Base-by-base conservation (phyloP, 1,140 invertebrate genomes). In the Pararge aegeria region DNA sequence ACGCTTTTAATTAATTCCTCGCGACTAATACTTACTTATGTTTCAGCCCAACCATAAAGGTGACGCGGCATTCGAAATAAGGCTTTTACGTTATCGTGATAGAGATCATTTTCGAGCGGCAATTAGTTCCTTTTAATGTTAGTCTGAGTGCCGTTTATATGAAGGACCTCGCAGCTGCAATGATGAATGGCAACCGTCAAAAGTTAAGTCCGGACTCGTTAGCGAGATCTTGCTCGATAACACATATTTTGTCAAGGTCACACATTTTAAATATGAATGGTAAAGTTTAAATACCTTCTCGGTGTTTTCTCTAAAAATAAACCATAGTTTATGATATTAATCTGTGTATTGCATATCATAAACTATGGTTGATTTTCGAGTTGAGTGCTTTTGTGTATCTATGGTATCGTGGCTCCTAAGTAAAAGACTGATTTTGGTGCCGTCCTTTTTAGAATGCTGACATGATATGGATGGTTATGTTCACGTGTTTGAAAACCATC, bases 1-100 rank as follows among this genome's bases (percentile, higher is more conserved):
- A 60, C 57, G 57, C 38, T 48, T 60, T 60, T 60, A 60, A 60
- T 60, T 60, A 60, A 60, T 60, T 60, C 52, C 52, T 50, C 57
- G 57, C 57, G 57, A 60, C 50, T 48, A 60, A 60, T 60, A 60
- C 57, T 51, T 60, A 60, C 57, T 51, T 60, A 51, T 60, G 57
- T 60, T 52, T 46, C 38, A 59, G 38, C 51, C 20, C 20, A 48
- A 54, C 50, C 15, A 48, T 52, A 54, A 52, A 37, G 44, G 4
- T 48, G 15, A 4, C 3, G 7, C 5, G 5, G 15, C 52, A 21
- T 29, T 48, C 40, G 13, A 56, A 56, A 56, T 48, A 4, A 12
- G 29, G 37, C 53, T 46, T 42, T 56, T 24, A 29, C 0, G 7
- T 34, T 12, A 56, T 20, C 5, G 42, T 2, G 40, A 7, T 5